Evolutionary conservation across 2,113 vertebrate species (phyloP), one percentile per base, ranked within the genome.

Genomic region (Otis tarda): DNA sequence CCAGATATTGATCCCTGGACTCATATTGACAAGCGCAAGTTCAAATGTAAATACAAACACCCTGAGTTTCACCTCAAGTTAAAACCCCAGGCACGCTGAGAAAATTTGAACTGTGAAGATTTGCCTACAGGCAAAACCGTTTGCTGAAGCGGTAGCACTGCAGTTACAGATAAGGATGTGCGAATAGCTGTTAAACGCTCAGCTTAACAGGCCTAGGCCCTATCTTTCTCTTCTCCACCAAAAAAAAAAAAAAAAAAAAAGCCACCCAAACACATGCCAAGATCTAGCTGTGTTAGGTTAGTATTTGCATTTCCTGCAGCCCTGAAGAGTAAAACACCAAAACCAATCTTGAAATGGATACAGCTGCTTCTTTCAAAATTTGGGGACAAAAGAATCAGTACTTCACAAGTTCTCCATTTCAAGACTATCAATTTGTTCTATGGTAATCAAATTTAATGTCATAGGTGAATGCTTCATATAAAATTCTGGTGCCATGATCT

Each of bases 81-180:
- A 89, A 87, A 88, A 49, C 87, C 14, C 9, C 17, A 43, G 88
- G 87, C 82, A 78, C 5, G 33, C 21, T 73, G 70, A 65, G 68
- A 55, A 41, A 60, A 52, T 68, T 4, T 50, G 61, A 96, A 87
- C 88, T 30, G 27, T 22, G 80, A 87, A 84, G 50, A 90, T 92
- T 52, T 91, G 95, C 93, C 96, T 89, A 63, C 33, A 83, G 96
- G 95, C 94, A 95, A 78, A 84, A 79, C 4, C 43, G 57, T 92
- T 90, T 78, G 45, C 86, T 84, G 77, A 22, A 94, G 43, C 14
- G n/a, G 6, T 30, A 28, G 37, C 31, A 4, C 39, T 67, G 12
- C 31, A 50, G 11, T 39, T 45, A 37, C 45, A 93, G 49, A 67
- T 15, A 71, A 39, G 45, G 37, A 73, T 37, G 21, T 35, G 47